phyloP scores from a whole-genome alignment of 2,113 vertebrate genomes.

The Chascanopsetta lugubris region DNA sequence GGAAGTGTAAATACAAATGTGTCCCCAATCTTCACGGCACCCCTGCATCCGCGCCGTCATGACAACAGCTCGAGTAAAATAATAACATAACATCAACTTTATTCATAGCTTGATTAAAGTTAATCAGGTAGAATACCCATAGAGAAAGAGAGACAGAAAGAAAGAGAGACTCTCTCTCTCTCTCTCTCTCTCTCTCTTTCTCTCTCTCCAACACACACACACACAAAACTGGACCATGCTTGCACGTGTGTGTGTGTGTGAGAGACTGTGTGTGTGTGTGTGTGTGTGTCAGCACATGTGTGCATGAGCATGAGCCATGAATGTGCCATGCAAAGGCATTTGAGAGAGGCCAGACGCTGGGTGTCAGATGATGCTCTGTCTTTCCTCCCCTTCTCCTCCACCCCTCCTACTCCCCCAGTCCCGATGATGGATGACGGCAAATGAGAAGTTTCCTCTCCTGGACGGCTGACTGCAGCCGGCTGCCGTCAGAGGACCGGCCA shows the following conservation, averaged over 20 bases:
- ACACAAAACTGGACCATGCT: constrained; percentile 1
- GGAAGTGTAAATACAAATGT: too few species aligned
- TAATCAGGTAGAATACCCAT: constrained; percentile 80
- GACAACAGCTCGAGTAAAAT: too few species aligned
- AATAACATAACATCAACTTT: too few species aligned
- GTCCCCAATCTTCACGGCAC: too few species aligned
- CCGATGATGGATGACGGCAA: constrained; percentile 81
- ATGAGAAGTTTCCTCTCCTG: constrained; percentile 83
- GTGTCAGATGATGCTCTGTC: constrained; percentile 71
- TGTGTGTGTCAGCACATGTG: constrained; percentile 57
- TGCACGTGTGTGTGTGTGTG: constrained; percentile 26
- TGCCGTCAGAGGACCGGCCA: constrained; percentile 73
- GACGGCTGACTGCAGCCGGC: constrained; percentile 68
- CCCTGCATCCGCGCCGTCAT: too few species aligned
- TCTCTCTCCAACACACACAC: too few species aligned
- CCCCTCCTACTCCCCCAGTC: constrained; percentile 33
- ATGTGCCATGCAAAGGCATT: constrained; percentile 72
- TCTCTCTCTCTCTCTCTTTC: too few species aligned
- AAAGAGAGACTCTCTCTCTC: too few species aligned
- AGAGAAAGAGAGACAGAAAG: too few species aligned
- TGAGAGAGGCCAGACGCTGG: constrained; percentile 79
- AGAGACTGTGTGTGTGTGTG: not conserved
- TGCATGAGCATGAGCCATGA: constrained; percentile 63
- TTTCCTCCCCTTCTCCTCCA: constrained; percentile 45
- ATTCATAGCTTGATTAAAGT: too few species aligned